Evolutionary conservation across 2,113 vertebrate species (phyloP), one percentile per base, ranked within the genome.

Genomic region (Stegostoma tigrinum): DNA sequence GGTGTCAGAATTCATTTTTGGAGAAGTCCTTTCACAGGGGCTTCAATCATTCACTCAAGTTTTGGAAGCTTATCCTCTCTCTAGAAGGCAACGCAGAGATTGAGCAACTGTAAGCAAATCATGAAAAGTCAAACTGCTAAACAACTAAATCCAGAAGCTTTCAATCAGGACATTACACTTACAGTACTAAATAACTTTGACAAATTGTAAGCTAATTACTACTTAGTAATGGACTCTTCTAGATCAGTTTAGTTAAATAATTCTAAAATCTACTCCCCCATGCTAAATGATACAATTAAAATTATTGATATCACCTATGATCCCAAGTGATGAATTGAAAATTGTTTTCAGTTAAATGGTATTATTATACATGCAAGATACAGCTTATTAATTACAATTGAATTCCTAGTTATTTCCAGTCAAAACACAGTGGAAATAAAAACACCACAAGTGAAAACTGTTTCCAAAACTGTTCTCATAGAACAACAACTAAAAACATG

Each of bases 281-380:
- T 91, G 6, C 19, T 64, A 64, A 91, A 66, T 91, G 61, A 5
- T 55, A 91, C 89, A 91, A 21, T n/a, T 91, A 91, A 91, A 38
- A 91, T 66, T 66, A 91, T 91, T 66, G 64, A 66, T 64, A 55
- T 91, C 89, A 91, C 55, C 61, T 15, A n/a, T 91, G 61, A 66
- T 91, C 89, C 89, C 30, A 91, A 34, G 55, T 66, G 89, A 66
- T 64, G 66, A 91, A 91, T 15, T 66, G 89, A 15, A n/a, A 91
- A 91, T 91, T 91, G 89, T 66, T 91, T 91, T 34, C 89, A 91
- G 89, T 4, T 17, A 91, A 91, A 66, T 64, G 55, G n/a, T 91
- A 61, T 91, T 17, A 91, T 91, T 64, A n/a, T 38, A 91, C 89
- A 91, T 91, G 34, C 55, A 91, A 91, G 66, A 91, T 66, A 66